Evolutionary conservation across 2,113 vertebrate species (phyloP).

Genomic region (Melanerpes aurifrons): DNA sequence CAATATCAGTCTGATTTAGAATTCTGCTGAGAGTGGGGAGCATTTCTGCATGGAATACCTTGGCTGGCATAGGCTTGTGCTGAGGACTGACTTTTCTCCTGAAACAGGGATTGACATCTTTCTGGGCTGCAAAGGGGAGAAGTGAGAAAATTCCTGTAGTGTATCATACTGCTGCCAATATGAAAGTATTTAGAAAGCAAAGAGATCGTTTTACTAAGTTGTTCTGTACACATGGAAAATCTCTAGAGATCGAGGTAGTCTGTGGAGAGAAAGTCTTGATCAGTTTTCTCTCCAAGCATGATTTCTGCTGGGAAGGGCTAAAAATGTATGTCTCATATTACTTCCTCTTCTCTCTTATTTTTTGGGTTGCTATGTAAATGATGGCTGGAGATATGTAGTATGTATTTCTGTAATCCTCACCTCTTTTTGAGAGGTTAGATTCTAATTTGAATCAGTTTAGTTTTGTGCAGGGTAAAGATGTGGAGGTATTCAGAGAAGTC

Average conservation of each 20-base stretch:
- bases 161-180: background rate
- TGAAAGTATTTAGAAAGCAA: background rate
- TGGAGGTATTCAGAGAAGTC: background rate
- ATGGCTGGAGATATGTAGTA: background rate
- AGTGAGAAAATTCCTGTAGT: background rate
- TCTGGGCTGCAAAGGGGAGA: background rate
- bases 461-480: background rate
- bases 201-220: background rate
- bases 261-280: background rate
- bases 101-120: background rate
- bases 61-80: background rate
- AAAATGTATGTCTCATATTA: background rate
- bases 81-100: background rate
- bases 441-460: background rate
- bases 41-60: background rate
- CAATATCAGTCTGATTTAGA: background rate
- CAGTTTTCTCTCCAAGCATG: background rate
- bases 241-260: background rate
- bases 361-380: background rate
- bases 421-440: background rate
- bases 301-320: background rate
- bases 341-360: background rate
- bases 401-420: background rate
- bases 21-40: background rate
- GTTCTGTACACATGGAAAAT: background rate